Evolutionary conservation across 2,888 invertebrate species (phyloP).

Genomic region (Sphaeridia pumilis): DNA sequence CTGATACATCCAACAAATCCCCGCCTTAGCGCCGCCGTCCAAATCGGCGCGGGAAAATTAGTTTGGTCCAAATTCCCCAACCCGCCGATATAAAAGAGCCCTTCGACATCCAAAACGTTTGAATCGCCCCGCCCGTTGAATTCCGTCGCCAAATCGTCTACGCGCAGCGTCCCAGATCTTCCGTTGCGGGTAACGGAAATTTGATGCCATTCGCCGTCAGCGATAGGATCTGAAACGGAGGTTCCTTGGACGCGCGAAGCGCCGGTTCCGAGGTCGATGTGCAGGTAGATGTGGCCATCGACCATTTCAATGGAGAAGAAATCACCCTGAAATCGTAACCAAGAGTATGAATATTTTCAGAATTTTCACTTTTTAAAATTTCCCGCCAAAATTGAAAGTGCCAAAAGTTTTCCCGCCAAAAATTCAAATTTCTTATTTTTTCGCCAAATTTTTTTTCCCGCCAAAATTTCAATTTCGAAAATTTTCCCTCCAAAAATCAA

Average conservation of each 20-base stretch:
- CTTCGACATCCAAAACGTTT: slow-evolving; percentile 75
- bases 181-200: slow-evolving; percentile 70
- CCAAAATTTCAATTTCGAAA: no score
- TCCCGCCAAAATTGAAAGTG: no score
- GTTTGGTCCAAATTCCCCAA: slow-evolving; percentile 43
- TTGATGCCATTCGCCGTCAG: slow-evolving; percentile 89
- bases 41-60: slow-evolving; percentile 52
- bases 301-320: slow-evolving; percentile 88
- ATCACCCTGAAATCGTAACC: slow-evolving; percentile 53
- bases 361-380: no score
- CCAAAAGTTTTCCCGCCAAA: no score
- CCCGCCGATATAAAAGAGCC: slow-evolving; percentile 78
- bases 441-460: no score
- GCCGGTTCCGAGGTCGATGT: slow-evolving; percentile 83
- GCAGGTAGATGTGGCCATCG: slow-evolving; percentile 84
- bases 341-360: no score
- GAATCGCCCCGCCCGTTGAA: slow-evolving; percentile 75
- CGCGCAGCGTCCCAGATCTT: slow-evolving; percentile 73
- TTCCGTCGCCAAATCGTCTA: slow-evolving; percentile 76
- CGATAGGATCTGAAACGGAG: slow-evolving; percentile 52
- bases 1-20: slow-evolving; percentile 91
- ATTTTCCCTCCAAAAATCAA: no score
- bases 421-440: no score
- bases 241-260: slow-evolving; percentile 75
- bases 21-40: slow-evolving; percentile 77